Percentiles rank a stretch among this genome's conserved stretches.
phyloP scores from a whole-genome alignment of 2,797 vertebrate species.

The Remorina albescens region DNA sequence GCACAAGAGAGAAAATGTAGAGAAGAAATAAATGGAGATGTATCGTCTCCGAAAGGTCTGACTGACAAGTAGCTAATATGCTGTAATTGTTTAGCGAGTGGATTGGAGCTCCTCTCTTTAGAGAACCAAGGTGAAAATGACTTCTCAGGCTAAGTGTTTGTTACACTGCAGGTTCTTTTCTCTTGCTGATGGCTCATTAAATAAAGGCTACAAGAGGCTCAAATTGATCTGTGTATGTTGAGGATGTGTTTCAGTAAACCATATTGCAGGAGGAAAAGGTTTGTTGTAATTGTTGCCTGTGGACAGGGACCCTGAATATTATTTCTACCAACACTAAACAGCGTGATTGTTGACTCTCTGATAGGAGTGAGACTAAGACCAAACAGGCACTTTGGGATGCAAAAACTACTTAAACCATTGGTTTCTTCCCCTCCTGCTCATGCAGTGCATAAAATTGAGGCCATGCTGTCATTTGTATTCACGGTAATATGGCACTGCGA shows the following conservation, averaged over 20 bases:
- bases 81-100: conserved; percentile 77
- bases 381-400: conserved; percentile 76
- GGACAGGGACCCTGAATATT: conserved; percentile 61
- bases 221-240: conserved; percentile 40
- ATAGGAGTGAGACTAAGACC: conserved; percentile 77
- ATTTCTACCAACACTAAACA: conserved; percentile 66
- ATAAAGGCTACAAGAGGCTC: conserved; percentile 57
- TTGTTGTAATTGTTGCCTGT: conserved; percentile 57
- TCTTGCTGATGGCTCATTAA: conserved; percentile 71
- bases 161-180: conserved; percentile 57
- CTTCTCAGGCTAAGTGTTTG: conserved; percentile 68
- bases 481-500: conserved; percentile 74
- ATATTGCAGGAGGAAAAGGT: conserved; percentile 28
- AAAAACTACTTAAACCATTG: conserved; percentile 70
- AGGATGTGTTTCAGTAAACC: conserved; percentile 58
- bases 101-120: conserved; percentile 65
- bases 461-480: conserved; percentile 82
- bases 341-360: conserved; percentile 76
- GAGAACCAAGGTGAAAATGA: conserved; percentile 70
- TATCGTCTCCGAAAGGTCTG: conserved; percentile 80
- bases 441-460: conserved; percentile 80
- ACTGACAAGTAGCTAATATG: conserved; percentile 82
- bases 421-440: conserved; percentile 63
- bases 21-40: conserved; percentile 80
- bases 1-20: conserved; percentile 59